phyloP scores from a whole-genome alignment of 2,888 invertebrate species.

The Metallyticus violacea region DNA sequence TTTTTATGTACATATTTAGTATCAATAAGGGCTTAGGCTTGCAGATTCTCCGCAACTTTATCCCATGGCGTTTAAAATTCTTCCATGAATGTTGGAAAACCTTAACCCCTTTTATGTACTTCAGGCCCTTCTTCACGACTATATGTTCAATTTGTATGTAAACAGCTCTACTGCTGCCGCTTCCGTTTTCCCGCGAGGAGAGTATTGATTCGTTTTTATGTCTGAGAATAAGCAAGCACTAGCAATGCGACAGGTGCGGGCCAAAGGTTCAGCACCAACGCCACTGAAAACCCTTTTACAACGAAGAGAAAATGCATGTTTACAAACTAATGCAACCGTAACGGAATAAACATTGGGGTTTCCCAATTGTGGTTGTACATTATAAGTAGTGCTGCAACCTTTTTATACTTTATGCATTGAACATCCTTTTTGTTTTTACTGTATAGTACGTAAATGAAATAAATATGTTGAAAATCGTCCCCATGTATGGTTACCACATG shows the following conservation, averaged over 20 bases:
- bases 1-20: background rate
- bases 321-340: no score
- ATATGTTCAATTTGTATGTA: background rate
- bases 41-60: background rate
- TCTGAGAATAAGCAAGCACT: background rate
- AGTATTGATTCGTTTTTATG: background rate
- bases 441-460: no score
- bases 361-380: no score
- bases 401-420: no score
- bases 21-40: background rate
- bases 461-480: no score
- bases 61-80: background rate
- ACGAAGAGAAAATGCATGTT: no score
- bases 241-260: background rate
- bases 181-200: background rate
- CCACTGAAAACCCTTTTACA: no score
- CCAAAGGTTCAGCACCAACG: background rate
- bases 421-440: no score
- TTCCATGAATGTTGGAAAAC: background rate
- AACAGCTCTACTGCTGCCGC: background rate
- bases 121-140: background rate
- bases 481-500: no score
- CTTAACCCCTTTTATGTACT: background rate
- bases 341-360: no score
- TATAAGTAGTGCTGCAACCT: no score